Evolutionary conservation across 2,888 invertebrate genomes (phyloP).

Genomic region (Eubasilissa splendida): DNA sequence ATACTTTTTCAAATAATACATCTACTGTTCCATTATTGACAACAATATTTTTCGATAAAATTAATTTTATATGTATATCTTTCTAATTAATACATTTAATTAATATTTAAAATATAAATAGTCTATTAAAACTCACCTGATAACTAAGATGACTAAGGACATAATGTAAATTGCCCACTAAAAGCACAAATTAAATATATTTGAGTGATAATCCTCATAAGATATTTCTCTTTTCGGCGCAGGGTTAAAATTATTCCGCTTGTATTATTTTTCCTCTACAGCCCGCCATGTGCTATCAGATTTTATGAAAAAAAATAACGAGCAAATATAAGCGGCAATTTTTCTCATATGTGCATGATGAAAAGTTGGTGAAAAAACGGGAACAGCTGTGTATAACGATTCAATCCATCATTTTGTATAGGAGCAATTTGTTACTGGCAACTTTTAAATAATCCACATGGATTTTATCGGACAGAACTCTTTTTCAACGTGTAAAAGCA

Average conservation of each 20-base stretch:
- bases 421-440: constrained; percentile 51
- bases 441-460: constrained; percentile 52
- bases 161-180: no score
- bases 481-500: neutral
- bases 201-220: constrained; percentile 5
- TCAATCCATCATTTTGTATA: constrained; percentile 53
- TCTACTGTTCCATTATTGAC: no score
- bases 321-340: constrained; percentile 38
- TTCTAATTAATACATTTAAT: no score
- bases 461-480: constrained; percentile 45
- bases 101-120: no score
- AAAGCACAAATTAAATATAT: no score
- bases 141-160: no score
- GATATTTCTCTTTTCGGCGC: neutral
- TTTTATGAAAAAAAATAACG: constrained; percentile 37
- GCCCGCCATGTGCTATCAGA: constrained; percentile 21
- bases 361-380: constrained; percentile 55
- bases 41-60: no score
- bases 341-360: constrained; percentile 44
- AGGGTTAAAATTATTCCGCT: neutral
- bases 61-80: no score
- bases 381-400: constrained; percentile 56
- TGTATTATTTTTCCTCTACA: constrained; percentile 23
- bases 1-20: no score
- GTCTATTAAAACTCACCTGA: no score